Conservation (phyloP, 30 jellyfish, hydroid and myxozoan species). For the Clytia hemisphaerica region DNA sequence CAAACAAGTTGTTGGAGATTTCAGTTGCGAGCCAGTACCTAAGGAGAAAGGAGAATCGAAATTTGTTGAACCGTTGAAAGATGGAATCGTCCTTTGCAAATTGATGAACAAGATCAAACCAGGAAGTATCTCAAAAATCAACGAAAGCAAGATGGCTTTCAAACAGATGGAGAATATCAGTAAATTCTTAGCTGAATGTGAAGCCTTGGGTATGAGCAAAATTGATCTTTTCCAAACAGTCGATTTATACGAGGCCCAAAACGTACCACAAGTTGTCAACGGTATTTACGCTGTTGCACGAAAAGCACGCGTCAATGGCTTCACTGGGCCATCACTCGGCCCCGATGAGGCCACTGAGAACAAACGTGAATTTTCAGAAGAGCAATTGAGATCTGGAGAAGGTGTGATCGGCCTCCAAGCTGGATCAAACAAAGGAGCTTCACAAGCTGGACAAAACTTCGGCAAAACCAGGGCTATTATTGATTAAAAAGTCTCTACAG, state of each 20-base stretch:
- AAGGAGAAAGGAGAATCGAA: conserved; percentile 14
- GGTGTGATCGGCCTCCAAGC: conserved; percentile 88
- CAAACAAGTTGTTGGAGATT: conserved; percentile 47
- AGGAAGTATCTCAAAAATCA: conserved; percentile 67
- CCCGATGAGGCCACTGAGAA: conserved; percentile 91
- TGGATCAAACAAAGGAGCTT: conserved; percentile 99
- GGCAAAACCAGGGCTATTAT: conserved; percentile 96
- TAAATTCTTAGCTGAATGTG: conserved; percentile 66
- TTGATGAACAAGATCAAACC: conserved; percentile 59
- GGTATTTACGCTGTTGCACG: conserved; percentile 90
- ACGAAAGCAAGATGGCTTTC: conserved; percentile 72
- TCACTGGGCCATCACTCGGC: conserved; percentile 87
- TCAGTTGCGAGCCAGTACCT: conserved; percentile 5
- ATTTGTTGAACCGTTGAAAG: conserved; percentile 43
- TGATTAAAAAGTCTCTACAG: too few species aligned
- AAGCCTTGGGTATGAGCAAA: conserved; percentile 57
- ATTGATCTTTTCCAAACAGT: conserved; percentile 96
- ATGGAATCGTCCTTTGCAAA: conserved; percentile 64
- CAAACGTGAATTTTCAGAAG: conserved; percentile 87
- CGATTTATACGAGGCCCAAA: conserved; percentile 88
- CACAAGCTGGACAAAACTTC: conserved; percentile 98
- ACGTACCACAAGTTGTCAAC: conserved; percentile 81
- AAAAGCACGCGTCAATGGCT: conserved; percentile 50
- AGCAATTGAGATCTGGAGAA: conserved; percentile 90
- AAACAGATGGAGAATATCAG: conserved; percentile 94